Percentiles rank a stretch among this genome's conserved stretches.
Conservation (phyloP, 2,113 vertebrate species). For the Chamaetylas fuelleborni region DNA sequence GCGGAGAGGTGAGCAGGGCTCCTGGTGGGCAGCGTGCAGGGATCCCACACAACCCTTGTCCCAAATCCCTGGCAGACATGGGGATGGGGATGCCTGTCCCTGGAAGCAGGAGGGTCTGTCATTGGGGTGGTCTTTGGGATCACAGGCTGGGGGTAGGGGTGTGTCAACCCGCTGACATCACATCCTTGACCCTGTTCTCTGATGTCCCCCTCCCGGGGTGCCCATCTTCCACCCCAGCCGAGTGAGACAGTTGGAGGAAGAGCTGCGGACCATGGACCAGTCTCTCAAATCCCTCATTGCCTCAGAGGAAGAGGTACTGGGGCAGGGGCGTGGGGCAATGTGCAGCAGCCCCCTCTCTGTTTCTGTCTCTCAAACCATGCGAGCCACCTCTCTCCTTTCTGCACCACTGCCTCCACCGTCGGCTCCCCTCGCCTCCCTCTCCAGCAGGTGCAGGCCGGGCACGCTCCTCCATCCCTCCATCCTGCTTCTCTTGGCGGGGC, state of each 20-base stretch:
- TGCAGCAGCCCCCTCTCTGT: slow-evolving; percentile 34
- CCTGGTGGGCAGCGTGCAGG: accelerated
- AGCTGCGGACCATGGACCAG: slow-evolving; percentile 95
- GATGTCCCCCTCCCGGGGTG: slow-evolving; percentile 1
- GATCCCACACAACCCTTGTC: background rate
- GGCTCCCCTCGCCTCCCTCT: background rate
- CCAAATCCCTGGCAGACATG: background rate
- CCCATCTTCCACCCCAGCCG: slow-evolving; percentile 78
- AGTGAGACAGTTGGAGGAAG: slow-evolving; percentile 90
- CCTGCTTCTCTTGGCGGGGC: background rate
- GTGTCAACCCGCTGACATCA: accelerated
- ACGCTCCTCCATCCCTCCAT: background rate
- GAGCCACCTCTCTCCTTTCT: slow-evolving; percentile 25
- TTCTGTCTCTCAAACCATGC: background rate
- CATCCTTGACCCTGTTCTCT: slow-evolving; percentile 47
- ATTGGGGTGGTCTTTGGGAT: background rate
- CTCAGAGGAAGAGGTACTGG: slow-evolving; percentile 96
- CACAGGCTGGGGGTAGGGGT: background rate
- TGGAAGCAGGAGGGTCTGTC: background rate
- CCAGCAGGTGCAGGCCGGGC: background rate
- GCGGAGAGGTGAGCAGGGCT: slow-evolving; percentile 83
- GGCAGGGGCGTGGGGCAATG: background rate
- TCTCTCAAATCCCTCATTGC: slow-evolving; percentile 95
- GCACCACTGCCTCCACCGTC: background rate
- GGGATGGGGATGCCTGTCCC: background rate